phyloP scores from a whole-genome alignment of 2,797 vertebrate species.

The Champsocephalus esox region DNA sequence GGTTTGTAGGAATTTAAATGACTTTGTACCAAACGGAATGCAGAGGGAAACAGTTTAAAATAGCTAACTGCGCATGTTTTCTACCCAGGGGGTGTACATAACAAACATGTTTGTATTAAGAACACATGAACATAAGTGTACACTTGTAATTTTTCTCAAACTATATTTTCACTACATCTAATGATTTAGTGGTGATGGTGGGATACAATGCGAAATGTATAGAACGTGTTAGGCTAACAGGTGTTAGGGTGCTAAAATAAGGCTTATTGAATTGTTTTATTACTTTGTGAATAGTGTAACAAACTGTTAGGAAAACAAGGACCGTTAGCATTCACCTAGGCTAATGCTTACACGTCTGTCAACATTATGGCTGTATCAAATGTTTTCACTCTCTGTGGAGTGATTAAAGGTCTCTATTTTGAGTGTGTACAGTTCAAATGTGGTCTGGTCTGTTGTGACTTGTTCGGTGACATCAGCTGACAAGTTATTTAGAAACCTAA shows the following conservation, averaged over 20 bases:
- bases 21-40: background rate
- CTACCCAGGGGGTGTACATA: no score
- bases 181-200: background rate
- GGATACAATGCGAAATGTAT: background rate
- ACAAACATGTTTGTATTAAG: background rate
- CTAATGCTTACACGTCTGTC: background rate
- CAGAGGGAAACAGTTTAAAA: constrained; percentile 6
- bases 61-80: background rate
- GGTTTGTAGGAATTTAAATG: background rate
- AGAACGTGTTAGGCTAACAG: background rate
- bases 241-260: no score
- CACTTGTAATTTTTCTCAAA: no score
- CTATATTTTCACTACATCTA: background rate
- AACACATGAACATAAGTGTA: background rate
- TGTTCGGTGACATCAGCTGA: background rate
- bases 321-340: no score
- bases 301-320: background rate
- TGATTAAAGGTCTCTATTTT: background rate
- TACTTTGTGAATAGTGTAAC: no score
- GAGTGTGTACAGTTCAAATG: background rate
- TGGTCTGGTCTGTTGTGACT: background rate
- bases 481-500: background rate
- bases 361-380: background rate
- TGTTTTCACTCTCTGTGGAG: background rate
- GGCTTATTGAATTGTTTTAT: background rate